A percentile compares a stretch with the other conserved stretches of the same genome.
These are phyloP conservation scores for Dascyllus trimaculatus DNA, from an alignment of 2,113 vertebrate genomes.

Conservation along the genomic window DNA sequence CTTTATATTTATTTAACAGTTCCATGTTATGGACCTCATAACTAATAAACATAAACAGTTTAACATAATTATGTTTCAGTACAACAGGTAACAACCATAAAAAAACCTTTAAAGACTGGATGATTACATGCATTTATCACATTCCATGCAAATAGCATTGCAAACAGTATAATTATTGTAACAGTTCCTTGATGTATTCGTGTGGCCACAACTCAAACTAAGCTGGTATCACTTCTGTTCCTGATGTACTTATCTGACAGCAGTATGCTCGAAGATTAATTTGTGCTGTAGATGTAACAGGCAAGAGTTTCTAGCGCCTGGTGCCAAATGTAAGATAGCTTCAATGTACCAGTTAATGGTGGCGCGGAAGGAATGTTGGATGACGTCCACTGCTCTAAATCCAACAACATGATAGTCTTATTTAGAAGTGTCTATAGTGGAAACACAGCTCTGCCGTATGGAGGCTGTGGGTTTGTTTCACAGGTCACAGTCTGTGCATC, in stretches of 20 bases:
- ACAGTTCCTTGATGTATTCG: neutral
- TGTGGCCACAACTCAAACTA: neutral
- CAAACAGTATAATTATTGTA: neutral
- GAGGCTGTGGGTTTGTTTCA: slow-evolving; percentile 28
- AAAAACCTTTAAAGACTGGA: too few relatives aligned
- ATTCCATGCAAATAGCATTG: neutral
- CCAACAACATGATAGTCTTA: slow-evolving; percentile 27
- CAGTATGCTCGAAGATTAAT: slow-evolving; percentile 23
- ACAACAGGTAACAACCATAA: too few relatives aligned
- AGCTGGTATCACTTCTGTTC: slow-evolving; percentile 29
- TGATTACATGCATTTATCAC: too few relatives aligned
- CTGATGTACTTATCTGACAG: slow-evolving; percentile 15
- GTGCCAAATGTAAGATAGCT: slow-evolving; percentile 57
- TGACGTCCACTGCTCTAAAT: slow-evolving; percentile 40
- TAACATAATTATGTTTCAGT: neutral
- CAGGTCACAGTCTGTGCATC: slow-evolving; percentile 28
- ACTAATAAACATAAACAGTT: neutral
- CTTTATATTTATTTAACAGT: too few relatives aligned
- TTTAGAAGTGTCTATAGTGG: slow-evolving; percentile 31
- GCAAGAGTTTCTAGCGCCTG: neutral
- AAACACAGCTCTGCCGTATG: slow-evolving; percentile 16
- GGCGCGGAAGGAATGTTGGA: slow-evolving; percentile 44
- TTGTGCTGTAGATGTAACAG: slow-evolving; percentile 17
- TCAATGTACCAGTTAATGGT: slow-evolving; percentile 43
- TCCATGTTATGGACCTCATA: too few relatives aligned